Evolutionary conservation across 2,888 invertebrate species (phyloP).

Genomic region (Eustalomyia histrio): DNA sequence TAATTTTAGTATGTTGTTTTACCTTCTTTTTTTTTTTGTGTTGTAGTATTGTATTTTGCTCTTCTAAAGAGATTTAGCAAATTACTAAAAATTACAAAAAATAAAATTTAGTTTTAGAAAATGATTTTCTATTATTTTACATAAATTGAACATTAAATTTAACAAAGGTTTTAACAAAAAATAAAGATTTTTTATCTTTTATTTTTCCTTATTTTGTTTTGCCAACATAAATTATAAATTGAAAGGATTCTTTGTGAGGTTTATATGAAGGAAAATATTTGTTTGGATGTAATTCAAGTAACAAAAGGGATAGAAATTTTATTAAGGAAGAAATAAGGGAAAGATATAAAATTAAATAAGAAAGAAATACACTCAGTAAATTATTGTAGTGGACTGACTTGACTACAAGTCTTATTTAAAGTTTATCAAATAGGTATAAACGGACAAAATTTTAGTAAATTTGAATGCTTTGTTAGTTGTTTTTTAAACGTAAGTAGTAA

Average conservation of each 20-base stretch:
- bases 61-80: conserved; percentile 12
- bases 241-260: conserved; percentile 24
- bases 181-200: neutral
- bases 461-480: too few relatives aligned
- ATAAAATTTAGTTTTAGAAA: conserved; percentile 23
- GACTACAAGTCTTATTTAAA: too few relatives aligned
- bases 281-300: neutral
- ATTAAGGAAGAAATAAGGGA: too few relatives aligned
- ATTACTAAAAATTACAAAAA: conserved; percentile 34
- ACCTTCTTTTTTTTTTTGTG: conserved; percentile 11
- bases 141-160: conserved; percentile 49
- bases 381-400: too few relatives aligned
- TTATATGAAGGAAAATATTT: neutral
- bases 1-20: conserved; percentile 38
- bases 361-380: too few relatives aligned
- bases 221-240: conserved; percentile 26
- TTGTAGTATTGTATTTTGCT: neutral
- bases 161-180: conserved; percentile 31
- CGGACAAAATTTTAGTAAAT: too few relatives aligned
- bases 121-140: conserved; percentile 48
- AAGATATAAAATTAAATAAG: too few relatives aligned
- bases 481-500: too few relatives aligned
- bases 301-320: neutral
- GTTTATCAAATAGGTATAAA: too few relatives aligned
- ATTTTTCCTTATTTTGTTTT: neutral